Percentiles rank a stretch among this genome's conserved stretches.
phyloP scores from a whole-genome alignment of 1,140 invertebrate species.

The Drosophila tristis region DNA sequence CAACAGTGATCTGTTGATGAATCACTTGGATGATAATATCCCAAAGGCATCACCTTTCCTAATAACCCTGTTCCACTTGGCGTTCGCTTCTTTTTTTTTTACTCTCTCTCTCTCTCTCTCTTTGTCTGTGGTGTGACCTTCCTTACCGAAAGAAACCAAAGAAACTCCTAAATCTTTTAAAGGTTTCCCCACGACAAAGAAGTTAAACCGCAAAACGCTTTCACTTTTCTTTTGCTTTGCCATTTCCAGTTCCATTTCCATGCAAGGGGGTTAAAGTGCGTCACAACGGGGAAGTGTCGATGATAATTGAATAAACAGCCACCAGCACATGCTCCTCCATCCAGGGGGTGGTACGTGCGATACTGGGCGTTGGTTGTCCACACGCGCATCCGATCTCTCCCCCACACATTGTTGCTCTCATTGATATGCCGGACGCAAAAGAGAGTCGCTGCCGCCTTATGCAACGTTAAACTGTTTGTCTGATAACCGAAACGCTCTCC shows the following conservation, averaged over 20 bases:
- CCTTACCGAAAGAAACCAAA: not conserved
- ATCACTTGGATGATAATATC: too few species aligned
- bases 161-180: too few species aligned
- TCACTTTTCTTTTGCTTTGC: constrained; percentile 50
- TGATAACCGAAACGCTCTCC: too few species aligned
- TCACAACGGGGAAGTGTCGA: constrained; percentile 60
- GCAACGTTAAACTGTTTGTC: constrained; percentile 2
- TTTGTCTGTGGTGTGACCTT: too few species aligned
- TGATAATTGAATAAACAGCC: constrained; percentile 69
- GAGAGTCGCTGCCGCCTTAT: constrained; percentile 34
- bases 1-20: too few species aligned
- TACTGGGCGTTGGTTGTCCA: constrained; percentile 48
- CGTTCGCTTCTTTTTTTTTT: too few species aligned
- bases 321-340: not conserved
- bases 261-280: constrained; percentile 63
- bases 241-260: too few species aligned
- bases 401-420: constrained; percentile 43
- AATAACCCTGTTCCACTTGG: too few species aligned
- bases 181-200: constrained; percentile 20
- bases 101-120: too few species aligned
- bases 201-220: constrained; percentile 63
- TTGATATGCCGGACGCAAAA: constrained; percentile 63
- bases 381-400: constrained; percentile 44
- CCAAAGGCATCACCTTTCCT: too few species aligned
- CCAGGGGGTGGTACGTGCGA: constrained; percentile 17